Evolutionary conservation across 2,113 vertebrate genomes (phyloP), one percentile per base, ranked within the genome.

Genomic region (Aspiorhynchus laticeps): DNA sequence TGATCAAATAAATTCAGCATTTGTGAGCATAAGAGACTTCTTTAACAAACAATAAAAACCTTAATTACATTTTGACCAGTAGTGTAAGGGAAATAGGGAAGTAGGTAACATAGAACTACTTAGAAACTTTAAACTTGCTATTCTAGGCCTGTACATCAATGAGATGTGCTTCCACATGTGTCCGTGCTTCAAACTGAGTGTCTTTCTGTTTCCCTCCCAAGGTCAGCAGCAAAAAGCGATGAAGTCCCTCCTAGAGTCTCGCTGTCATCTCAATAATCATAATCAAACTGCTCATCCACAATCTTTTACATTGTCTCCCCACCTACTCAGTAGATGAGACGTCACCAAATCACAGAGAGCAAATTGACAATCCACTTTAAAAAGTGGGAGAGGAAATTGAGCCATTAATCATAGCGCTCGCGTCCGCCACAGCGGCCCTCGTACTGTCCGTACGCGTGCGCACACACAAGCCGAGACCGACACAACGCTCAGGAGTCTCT

Each of bases 371-470:
- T 77, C 53, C 56, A 87, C 86, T 88, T 84, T 81, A 88, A 85
- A 88, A 89, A 89, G 79, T 87, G 81, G 43, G 63, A 85, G 80
- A 87, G 87, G 88, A 89, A 91, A 91, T 91, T 87, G 80, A 87
- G 79, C 83, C 88, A 89, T 89, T 91, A 89, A 89, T 91, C 87
- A 91, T 87, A 85, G 75, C 53, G 36, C 83, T 87, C 41, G 83
- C 75, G 26, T 73, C 79, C 85, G 86, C 77, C 75, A 61, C 63
- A 75, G 61, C 31, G 56, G 85, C 76, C 80, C 85, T 86, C 46
- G 26, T 26, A 59, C 77, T 77, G 36, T 81, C 78, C 75, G 7
- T 33, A 46, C n/a, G 5, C n/a, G n/a, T n/a, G n/a, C 31, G 24
- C 56, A 28, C 33, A 63, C 46, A 48, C 78, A 67, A 19, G 73